Percentiles rank a stretch among this genome's conserved stretches.
phyloP scores from a whole-genome alignment of 2,113 vertebrate species.

The Typhlomys cinereus region DNA sequence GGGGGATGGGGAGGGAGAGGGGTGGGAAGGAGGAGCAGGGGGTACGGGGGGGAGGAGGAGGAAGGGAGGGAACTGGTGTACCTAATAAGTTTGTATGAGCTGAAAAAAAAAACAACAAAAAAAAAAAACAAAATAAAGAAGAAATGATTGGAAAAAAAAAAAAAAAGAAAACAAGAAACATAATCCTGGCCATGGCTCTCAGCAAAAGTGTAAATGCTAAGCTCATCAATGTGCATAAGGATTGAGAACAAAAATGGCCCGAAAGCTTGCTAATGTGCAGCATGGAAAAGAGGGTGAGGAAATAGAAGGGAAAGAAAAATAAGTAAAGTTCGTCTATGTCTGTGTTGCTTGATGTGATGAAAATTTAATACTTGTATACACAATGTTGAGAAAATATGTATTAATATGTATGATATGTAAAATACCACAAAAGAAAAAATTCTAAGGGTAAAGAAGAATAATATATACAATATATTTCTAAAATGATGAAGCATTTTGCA shows the following conservation, averaged over 20 bases:
- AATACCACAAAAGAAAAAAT: slow-evolving; percentile 54
- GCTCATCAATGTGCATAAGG: slow-evolving; percentile 7
- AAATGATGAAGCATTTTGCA: slow-evolving; percentile 56
- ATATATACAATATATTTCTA: slow-evolving; percentile 58
- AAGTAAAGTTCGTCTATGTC: slow-evolving; percentile 39
- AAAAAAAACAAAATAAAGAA: too few relatives aligned
- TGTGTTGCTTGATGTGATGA: slow-evolving; percentile 25
- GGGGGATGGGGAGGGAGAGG: too few relatives aligned
- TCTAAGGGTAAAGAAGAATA: slow-evolving; percentile 46
- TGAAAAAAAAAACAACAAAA: too few relatives aligned
- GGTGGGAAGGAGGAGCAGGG: too few relatives aligned
- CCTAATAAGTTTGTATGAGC: too few relatives aligned
- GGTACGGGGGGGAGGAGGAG: too few relatives aligned
- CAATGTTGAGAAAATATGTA: slow-evolving; percentile 41
- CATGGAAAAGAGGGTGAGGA: slow-evolving; percentile 18
- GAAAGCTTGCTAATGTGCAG: not conserved
- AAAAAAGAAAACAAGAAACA: too few relatives aligned
- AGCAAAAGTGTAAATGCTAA: not conserved
- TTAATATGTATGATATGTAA: slow-evolving; percentile 69
- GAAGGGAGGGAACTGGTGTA: too few relatives aligned
- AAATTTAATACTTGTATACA: slow-evolving; percentile 65
- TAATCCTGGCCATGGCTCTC: not conserved
- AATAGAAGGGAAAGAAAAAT: slow-evolving; percentile 21
- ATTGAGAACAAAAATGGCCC: slow-evolving; percentile 2
- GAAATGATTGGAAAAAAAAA: too few relatives aligned